phyloP scores from a whole-genome alignment of 2,888 invertebrate species.

The Heliconius erato region DNA sequence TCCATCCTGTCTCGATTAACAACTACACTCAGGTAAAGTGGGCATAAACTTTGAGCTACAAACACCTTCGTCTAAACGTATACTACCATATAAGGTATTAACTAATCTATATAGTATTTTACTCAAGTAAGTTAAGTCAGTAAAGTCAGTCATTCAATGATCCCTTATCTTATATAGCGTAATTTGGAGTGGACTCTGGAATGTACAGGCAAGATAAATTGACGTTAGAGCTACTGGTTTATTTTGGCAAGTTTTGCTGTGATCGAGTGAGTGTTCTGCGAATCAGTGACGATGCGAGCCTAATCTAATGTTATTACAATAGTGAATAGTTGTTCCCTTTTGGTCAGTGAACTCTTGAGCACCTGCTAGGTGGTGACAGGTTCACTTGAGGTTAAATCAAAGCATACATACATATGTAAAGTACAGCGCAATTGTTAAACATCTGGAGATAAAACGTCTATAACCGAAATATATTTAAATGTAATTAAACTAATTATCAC shows the following conservation, averaged over 20 bases:
- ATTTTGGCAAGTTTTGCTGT: slow-evolving; percentile 9
- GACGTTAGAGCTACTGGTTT: not conserved
- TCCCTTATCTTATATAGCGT: not conserved
- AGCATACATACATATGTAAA: not conserved
- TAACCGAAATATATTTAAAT: slow-evolving; percentile 46
- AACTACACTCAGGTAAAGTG: slow-evolving; percentile 30
- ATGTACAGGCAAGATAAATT: slow-evolving; percentile 7
- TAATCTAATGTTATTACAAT: slow-evolving; percentile 4
- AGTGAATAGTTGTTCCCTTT: not conserved
- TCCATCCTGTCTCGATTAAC: slow-evolving; percentile 26
- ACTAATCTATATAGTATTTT: slow-evolving; percentile 4
- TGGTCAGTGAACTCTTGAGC: not conserved
- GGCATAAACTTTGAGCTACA: slow-evolving; percentile 26
- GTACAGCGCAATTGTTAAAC: slow-evolving; percentile 9
- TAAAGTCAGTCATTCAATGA: not conserved
- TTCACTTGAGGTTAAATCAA: not conserved
- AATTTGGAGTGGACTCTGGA: slow-evolving; percentile 13
- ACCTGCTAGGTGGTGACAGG: not conserved
- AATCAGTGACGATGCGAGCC: not conserved
- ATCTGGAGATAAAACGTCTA: slow-evolving; percentile 26
- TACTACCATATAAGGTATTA: not conserved
- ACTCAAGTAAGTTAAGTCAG: not conserved
- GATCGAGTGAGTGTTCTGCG: not conserved
- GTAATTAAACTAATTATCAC: slow-evolving; percentile 83
- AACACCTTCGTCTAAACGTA: not conserved